Evolutionary conservation across 2,888 invertebrate species (phyloP).

Genomic region (Caenorhabditis sulstoni): DNA sequence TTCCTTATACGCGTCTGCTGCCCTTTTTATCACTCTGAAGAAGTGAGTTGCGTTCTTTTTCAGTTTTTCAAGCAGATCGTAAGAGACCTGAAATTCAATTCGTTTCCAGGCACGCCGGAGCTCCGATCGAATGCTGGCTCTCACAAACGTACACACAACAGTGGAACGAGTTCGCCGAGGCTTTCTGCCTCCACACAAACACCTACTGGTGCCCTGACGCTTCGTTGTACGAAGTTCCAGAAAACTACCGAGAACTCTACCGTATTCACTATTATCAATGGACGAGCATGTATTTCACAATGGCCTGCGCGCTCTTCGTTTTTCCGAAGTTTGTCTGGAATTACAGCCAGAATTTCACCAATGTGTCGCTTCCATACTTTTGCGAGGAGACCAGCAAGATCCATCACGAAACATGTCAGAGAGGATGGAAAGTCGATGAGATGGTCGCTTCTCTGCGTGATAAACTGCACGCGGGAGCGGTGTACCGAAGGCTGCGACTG

Average conservation of each 20-base stretch:
- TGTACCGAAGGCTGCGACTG: neutral
- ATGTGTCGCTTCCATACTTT: slow-evolving; percentile 15
- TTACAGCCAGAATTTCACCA: neutral
- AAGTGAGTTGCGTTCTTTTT: slow-evolving; percentile 29
- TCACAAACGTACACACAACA: slow-evolving; percentile 72
- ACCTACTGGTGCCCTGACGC: slow-evolving; percentile 73
- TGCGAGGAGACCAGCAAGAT: slow-evolving; percentile 13
- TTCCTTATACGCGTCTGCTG: slow-evolving; percentile 30
- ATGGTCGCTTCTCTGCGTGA: neutral
- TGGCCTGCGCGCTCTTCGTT: neutral
- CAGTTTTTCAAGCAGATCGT: too few species aligned
- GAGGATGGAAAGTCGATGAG: slow-evolving; percentile 1
- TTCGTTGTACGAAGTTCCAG: slow-evolving; percentile 55
- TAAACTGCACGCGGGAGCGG: neutral
- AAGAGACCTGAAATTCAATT: too few species aligned
- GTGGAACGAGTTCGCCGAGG: slow-evolving; percentile 74
- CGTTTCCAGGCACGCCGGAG: slow-evolving; percentile 30
- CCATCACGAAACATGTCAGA: neutral
- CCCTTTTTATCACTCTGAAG: slow-evolving; percentile 45
- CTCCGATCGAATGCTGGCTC: slow-evolving; percentile 70
- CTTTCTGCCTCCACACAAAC: slow-evolving; percentile 49
- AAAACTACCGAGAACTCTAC: slow-evolving; percentile 12
- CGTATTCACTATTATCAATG: slow-evolving; percentile 72
- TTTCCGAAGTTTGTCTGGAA: slow-evolving; percentile 23
- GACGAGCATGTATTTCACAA: slow-evolving; percentile 30